Base-by-base conservation (phyloP, 2,113 vertebrate species). In the Hucho hucho region DNA sequence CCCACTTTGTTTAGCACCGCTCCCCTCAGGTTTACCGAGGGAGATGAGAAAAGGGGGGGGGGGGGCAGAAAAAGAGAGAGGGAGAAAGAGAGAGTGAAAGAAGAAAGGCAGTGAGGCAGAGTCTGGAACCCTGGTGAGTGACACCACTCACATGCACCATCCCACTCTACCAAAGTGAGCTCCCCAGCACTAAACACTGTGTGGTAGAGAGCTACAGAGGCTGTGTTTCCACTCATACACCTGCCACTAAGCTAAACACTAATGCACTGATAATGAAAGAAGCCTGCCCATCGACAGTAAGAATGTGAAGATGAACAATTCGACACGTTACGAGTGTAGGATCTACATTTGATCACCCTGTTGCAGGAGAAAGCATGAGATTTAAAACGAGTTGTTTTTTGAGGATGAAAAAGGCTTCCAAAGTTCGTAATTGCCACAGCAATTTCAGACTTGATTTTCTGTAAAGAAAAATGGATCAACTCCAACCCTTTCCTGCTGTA, bases 21-120 rank as follows among this genome's bases (percentile, higher is more conserved):
- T 78, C 68, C 78, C 58, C 67, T 67, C 67, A 14, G 64, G 72
- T 66, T 70, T 59, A 46, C 29, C 46, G 69, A 78, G 73, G 53
- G 25, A 74, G n/a, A 69, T 32, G 29, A 32, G 11, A 37, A 29
- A 29, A 14, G 4, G 65, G n/a, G 65, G 6, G 64, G 4, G 16
- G 9, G 26, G 12, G 2, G 25, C n/a, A n/a, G n/a, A n/a, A n/a
- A n/a, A n/a, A n/a, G n/a, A n/a, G 25, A 13, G 22, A 13, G 63
- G 3, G 4, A 64, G 5, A 28, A 24, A 25, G 12, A 64, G 26
- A 32, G 26, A 65, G 64, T 28, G 24, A 65, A 24, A 64, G 9
- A 64, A 66, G 64, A 65, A 25, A 65, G 61, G 53, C 11, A 61
- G 26, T 28, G 4, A 67, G 63, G 46, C 43, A 20, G 29, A 24